Evolutionary conservation across 2,888 invertebrate species (phyloP).

Genomic region (Sarcophaga rosellei): DNA sequence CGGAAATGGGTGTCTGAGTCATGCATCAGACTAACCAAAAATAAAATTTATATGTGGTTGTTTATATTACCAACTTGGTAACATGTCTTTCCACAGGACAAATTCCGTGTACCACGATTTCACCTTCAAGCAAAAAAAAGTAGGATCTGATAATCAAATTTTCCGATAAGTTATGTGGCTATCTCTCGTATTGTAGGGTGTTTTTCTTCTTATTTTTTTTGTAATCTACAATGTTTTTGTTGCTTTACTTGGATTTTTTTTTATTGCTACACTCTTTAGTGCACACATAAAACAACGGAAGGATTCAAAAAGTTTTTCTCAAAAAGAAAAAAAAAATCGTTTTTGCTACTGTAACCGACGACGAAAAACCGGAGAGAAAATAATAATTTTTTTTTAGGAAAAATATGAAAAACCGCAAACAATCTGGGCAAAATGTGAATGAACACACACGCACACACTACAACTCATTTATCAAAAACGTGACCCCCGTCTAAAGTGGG

Average conservation of each 20-base stretch:
- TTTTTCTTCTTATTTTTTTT: no score
- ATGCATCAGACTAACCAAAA: no score
- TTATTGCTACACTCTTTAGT: constrained; percentile 9
- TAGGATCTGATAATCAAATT: no score
- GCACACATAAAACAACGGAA: constrained; percentile 55
- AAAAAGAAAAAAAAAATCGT: constrained; percentile 47
- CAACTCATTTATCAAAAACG: constrained; percentile 44
- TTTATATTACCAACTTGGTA: no score
- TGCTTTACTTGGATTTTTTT: neutral
- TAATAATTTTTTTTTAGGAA: neutral
- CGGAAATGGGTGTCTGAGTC: no score
- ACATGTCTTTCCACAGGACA: no score
- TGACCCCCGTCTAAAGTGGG: constrained; percentile 17
- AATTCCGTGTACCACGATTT: no score
- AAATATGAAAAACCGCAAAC: constrained; percentile 56
- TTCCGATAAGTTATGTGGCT: no score
- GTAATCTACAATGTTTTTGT: no score
- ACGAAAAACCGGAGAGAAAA: constrained; percentile 22
- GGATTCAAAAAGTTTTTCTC: constrained; percentile 67
- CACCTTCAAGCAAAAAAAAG: no score
- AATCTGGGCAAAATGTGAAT: constrained; percentile 57
- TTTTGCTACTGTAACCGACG: constrained; percentile 27
- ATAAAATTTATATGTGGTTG: no score
- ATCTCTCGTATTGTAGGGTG: constrained; percentile 2
- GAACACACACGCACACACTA: neutral